Evolutionary conservation across 2,888 invertebrate genomes (phyloP).

Genomic region (Congeria kusceri): DNA sequence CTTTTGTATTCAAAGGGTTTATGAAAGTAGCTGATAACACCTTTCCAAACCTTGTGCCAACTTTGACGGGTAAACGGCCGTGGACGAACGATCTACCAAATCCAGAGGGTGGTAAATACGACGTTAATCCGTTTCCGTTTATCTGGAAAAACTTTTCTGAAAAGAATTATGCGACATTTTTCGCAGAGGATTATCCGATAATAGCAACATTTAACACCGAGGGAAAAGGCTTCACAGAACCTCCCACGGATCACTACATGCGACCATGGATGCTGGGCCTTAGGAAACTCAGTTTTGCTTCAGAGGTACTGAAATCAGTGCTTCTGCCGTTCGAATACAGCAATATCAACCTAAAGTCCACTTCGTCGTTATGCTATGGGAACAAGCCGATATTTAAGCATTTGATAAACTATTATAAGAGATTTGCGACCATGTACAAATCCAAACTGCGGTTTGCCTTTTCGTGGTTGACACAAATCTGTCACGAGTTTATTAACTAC

Average conservation of each 20-base stretch:
- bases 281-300: conserved; percentile 53
- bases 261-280: conserved; percentile 67
- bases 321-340: conserved; percentile 61
- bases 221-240: conserved; percentile 57
- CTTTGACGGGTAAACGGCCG: conserved; percentile 68
- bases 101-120: conserved; percentile 32
- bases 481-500: conserved; percentile 94
- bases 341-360: conserved; percentile 59
- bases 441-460: conserved; percentile 92
- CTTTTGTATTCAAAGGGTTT: conserved; percentile 67
- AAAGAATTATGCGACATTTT: conserved; percentile 61
- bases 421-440: conserved; percentile 88
- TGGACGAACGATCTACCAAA: conserved; percentile 57
- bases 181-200: conserved; percentile 67
- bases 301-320: conserved; percentile 53
- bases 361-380: conserved; percentile 88
- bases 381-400: conserved; percentile 88
- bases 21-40: conserved; percentile 73
- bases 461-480: conserved; percentile 94
- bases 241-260: conserved; percentile 71
- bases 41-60: conserved; percentile 67
- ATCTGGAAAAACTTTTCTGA: conserved; percentile 65
- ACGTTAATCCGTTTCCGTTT: conserved; percentile 60
- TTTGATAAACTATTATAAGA: conserved; percentile 85
- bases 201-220: conserved; percentile 61